Evolutionary conservation across 2,113 vertebrate species (phyloP).

Genomic region (Pholis gunnellus): DNA sequence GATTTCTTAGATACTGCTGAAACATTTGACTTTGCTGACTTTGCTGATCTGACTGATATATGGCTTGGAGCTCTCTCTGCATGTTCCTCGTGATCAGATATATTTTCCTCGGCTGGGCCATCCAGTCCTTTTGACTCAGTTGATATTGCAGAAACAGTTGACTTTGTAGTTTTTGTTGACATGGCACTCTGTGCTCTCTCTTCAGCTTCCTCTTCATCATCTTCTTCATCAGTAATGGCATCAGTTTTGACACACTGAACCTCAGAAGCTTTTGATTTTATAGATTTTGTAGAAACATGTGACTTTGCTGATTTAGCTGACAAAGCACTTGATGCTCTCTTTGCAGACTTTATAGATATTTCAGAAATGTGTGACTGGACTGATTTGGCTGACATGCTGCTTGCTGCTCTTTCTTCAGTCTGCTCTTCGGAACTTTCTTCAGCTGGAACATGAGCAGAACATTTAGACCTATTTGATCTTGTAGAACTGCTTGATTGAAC

Average conservation of each 20-base stretch:
- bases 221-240: not conserved
- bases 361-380: constrained; percentile 30
- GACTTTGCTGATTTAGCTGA: constrained; percentile 62
- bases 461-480: constrained; percentile 33
- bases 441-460: constrained; percentile 38
- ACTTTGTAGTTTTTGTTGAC: constrained; percentile 55
- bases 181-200: constrained; percentile 47
- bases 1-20: constrained; percentile 24
- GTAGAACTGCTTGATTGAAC: constrained; percentile 49
- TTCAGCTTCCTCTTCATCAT: constrained; percentile 4
- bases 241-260: not conserved
- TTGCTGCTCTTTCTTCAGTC: constrained; percentile 44
- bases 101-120: not conserved
- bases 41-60: constrained; percentile 57
- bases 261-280: not conserved
- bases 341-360: constrained; percentile 43
- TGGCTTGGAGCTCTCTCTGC: constrained; percentile 43
- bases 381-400: constrained; percentile 58
- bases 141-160: constrained; percentile 65
- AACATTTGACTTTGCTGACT: constrained; percentile 53
- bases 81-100: constrained; percentile 7
- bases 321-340: constrained; percentile 41
- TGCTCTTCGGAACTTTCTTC: constrained; percentile 19
- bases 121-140: constrained; percentile 36
- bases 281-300: constrained; percentile 7